Conservation (phyloP, 1,140 invertebrate genomes). For the Diorhabda elongata region DNA sequence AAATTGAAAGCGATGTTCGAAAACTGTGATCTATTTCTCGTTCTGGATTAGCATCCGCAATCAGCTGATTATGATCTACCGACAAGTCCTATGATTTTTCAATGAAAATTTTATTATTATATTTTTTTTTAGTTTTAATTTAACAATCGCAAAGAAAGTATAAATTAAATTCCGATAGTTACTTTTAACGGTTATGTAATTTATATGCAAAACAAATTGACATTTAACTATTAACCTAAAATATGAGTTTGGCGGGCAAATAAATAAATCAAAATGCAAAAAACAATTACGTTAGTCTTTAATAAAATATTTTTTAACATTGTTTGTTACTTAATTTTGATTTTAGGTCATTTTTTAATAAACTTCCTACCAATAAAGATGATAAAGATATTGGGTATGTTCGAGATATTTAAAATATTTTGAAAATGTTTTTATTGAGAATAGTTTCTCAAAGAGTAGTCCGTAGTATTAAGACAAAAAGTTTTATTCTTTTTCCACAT, state of each 20-base stretch:
- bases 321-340: neutral
- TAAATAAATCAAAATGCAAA: slow-evolving; percentile 8
- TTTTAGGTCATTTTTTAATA: slow-evolving; percentile 18
- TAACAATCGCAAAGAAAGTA: neutral
- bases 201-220: neutral
- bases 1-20: no score
- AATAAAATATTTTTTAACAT: neutral
- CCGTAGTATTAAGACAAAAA: neutral
- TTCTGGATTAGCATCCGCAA: neutral
- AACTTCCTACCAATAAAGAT: slow-evolving; percentile 8
- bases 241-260: neutral
- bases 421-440: neutral
- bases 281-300: slow-evolving; percentile 16
- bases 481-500: neutral
- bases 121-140: neutral
- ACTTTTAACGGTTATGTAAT: neutral
- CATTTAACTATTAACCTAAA: neutral
- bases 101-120: neutral
- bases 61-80: neutral
- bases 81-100: neutral
- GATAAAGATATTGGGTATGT: neutral
- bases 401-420: neutral
- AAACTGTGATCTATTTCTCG: no score
- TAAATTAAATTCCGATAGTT: neutral
- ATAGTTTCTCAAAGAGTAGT: neutral